Conservation (phyloP, 2,888 invertebrate species). For the Dromius quadrimaculatus region DNA sequence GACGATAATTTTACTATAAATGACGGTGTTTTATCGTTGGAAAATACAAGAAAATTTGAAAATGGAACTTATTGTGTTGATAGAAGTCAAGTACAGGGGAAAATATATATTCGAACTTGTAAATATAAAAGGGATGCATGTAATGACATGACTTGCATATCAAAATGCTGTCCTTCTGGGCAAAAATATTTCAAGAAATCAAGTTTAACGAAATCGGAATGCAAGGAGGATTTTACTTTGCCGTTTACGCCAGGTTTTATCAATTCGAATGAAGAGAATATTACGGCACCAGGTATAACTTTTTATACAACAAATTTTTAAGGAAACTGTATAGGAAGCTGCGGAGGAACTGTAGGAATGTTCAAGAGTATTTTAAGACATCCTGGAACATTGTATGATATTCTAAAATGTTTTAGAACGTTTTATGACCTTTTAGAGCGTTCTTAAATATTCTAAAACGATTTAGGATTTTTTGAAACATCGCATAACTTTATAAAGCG, state of each 20-base stretch:
- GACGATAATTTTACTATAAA: constrained; percentile 13
- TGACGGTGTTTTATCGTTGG: constrained; percentile 5
- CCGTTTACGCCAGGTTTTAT: constrained; percentile 23
- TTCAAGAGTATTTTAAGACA: too few species aligned
- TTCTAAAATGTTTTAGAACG: too few species aligned
- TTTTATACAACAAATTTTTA: background rate
- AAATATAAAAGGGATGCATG: constrained; percentile 2
- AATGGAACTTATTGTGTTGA: constrained; percentile 29
- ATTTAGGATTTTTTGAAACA: too few species aligned
- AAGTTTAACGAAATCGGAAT: background rate
- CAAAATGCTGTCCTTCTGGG: constrained; percentile 39
- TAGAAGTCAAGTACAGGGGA: background rate
- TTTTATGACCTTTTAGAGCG: too few species aligned
- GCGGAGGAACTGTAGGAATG: too few species aligned
- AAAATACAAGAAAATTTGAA: background rate
- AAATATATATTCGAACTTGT: constrained; percentile 9
- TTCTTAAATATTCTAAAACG: too few species aligned
- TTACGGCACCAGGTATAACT: constrained; percentile 16
- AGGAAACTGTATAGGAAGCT: background rate
- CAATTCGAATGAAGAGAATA: background rate
- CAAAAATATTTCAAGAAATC: background rate
- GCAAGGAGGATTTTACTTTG: background rate
- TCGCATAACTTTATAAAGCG: too few species aligned
- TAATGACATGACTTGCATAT: constrained; percentile 5
- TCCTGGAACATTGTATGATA: too few species aligned